phyloP scores from a whole-genome alignment of 2,797 vertebrate species.

The Ataeniobius toweri region DNA sequence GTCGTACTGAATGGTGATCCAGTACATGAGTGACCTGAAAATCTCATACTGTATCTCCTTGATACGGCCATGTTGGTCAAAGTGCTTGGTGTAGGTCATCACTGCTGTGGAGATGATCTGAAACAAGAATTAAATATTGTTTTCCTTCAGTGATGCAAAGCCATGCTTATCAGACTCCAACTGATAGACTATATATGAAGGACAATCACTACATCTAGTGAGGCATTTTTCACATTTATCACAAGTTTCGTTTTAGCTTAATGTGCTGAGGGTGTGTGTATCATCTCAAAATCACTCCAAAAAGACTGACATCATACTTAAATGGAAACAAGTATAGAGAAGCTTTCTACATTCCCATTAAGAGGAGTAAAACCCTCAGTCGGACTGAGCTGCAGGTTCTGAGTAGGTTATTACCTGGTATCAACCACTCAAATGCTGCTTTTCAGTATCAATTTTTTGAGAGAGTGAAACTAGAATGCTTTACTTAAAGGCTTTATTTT shows the following conservation, averaged over 20 bases:
- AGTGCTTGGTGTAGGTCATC: constrained; percentile 99
- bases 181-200: not conserved
- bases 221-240: not conserved
- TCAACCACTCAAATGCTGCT: too few relatives aligned
- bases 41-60: constrained; percentile 99
- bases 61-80: constrained; percentile 95
- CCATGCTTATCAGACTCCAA: not conserved
- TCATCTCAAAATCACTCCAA: too few relatives aligned
- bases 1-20: constrained; percentile 99
- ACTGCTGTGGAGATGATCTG: constrained; percentile 98
- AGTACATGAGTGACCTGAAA: constrained; percentile 97
- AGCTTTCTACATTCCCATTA: not conserved
- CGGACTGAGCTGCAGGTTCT: not conserved
- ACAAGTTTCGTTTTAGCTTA: not conserved
- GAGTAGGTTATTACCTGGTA: too few relatives aligned
- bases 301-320: too few relatives aligned
- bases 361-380: not conserved
- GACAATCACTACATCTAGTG: not conserved
- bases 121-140: constrained; percentile 4
- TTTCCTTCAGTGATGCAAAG: not conserved
- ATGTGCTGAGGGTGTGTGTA: too few relatives aligned
- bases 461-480: too few relatives aligned
- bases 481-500: too few relatives aligned
- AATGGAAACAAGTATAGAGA: too few relatives aligned
- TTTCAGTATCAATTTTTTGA: too few relatives aligned